Conservation (phyloP, 2,888 invertebrate genomes). For the Heliconius hortense region DNA sequence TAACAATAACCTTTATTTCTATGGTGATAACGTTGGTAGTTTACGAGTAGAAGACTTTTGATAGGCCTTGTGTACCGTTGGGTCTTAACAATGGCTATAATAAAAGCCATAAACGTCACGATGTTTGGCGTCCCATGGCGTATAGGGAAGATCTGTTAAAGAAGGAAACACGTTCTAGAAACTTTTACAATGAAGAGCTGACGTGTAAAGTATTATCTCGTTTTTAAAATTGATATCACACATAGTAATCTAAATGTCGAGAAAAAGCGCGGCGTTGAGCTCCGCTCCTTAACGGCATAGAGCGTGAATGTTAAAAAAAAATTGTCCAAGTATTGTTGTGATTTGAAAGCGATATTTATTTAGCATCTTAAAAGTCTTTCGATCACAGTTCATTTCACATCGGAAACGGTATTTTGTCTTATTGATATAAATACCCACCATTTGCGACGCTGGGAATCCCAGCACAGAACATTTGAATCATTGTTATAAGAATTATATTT, state of each 20-base stretch:
- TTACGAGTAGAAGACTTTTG: neutral
- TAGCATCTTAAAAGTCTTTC: no score
- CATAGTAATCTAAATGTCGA: neutral
- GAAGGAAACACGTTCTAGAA: slow-evolving; percentile 68
- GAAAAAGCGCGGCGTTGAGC: no score
- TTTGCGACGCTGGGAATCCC: neutral
- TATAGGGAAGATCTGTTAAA: slow-evolving; percentile 71
- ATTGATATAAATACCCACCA: neutral
- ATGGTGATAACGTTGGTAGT: slow-evolving; percentile 16
- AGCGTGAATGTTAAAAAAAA: no score
- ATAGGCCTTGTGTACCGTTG: slow-evolving; percentile 46
- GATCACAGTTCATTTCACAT: neutral
- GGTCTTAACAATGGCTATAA: slow-evolving; percentile 65
- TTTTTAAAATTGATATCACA: neutral
- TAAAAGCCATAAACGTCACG: slow-evolving; percentile 73
- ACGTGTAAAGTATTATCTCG: slow-evolving; percentile 28
- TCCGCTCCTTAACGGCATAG: no score
- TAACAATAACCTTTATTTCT: slow-evolving; percentile 30
- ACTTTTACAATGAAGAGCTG: slow-evolving; percentile 54
- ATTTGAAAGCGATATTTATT: neutral
- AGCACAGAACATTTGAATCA: neutral
- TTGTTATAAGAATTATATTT: neutral
- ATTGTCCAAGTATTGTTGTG: no score
- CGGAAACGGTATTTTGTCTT: neutral
- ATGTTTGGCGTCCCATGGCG: slow-evolving; percentile 71